Evolutionary conservation across 2,797 vertebrate genomes (phyloP), one percentile per base, ranked within the genome.

Genomic region (Myotis planiceps): DNA sequence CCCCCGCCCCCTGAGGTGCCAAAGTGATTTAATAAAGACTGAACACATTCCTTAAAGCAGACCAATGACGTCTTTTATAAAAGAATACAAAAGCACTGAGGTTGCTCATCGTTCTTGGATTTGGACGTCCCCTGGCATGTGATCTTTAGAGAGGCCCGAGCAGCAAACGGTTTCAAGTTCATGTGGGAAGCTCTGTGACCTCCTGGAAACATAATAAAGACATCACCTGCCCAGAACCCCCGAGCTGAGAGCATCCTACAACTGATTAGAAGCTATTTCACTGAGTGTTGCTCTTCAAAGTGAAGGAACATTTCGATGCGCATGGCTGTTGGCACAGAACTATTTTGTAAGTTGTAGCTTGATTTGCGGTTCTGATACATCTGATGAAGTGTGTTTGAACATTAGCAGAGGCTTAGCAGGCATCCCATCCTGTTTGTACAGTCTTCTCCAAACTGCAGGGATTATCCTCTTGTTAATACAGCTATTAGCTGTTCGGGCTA

Each of bases 341-440:
- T 86, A 42, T 85, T 91, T 94, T 96, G 76, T 96, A 96, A 97
- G 97, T 84, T 47, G 94, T 91, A 34, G 85, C 53, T 95, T 97
- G 94, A 95, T 96, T 94, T 68, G 34, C 58, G 90, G 82, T 96
- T 97, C 90, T 91, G 87, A 78, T 96, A 94, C 92, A 60, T 86
- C 88, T 89, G 90, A 89, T 91, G 94, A 96, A 91, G 53, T 87
- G 66, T 88, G 42, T 96, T 93, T 80, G 97, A 95, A 95, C 80
- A 76, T 83, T 75, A 49, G 60, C 34, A 45, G 82, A 81, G 88
- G 49, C n/a, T 87, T 81, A 90, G 29, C 45, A 58, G 68, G n/a
- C 42, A 16, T 75, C 78, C 37, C 1, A 7, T 29, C 47, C 68
- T 91, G 85, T 96, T 92, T 96, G 92, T 63, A 86, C 49, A 92